These are phyloP conservation scores for Oscheius onirici DNA, from an alignment of 2,888 invertebrate genomes.

Conservation along the genomic window DNA sequence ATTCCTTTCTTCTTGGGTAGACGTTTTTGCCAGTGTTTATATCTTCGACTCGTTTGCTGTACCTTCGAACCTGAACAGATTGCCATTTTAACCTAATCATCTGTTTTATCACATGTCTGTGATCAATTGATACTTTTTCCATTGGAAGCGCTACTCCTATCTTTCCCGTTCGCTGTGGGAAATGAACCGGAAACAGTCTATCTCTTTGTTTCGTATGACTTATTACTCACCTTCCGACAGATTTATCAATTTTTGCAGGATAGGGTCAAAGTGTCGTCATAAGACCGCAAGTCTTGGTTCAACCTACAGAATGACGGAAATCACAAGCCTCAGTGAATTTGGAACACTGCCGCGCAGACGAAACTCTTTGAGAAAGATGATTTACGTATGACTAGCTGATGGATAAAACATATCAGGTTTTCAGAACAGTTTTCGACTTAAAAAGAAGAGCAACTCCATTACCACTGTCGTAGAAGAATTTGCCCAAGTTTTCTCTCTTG, in stretches of 20 bases:
- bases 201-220: too few relatives aligned
- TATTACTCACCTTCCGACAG: background rate
- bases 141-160: background rate
- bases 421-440: slow-evolving; percentile 17
- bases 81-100: background rate
- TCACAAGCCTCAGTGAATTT: background rate
- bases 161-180: background rate
- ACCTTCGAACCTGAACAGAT: too few relatives aligned
- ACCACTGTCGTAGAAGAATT: background rate
- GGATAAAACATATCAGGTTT: background rate
- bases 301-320: background rate
- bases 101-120: slow-evolving; percentile 2
- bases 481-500: background rate
- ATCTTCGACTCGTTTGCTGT: too few relatives aligned
- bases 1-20: too few relatives aligned
- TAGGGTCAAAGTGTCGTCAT: background rate
- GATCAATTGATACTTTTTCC: background rate
- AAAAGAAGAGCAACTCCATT: background rate
- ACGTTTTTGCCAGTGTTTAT: too few relatives aligned
- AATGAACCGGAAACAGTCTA: background rate
- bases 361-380: slow-evolving; percentile 13
- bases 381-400: slow-evolving; percentile 2
- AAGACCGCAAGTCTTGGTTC: background rate
- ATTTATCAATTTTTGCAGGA: background rate
- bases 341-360: background rate